Evolutionary conservation across 1,140 invertebrate species (phyloP), one percentile per base, ranked within the genome.

Genomic region (Papilio aristodemus): DNA sequence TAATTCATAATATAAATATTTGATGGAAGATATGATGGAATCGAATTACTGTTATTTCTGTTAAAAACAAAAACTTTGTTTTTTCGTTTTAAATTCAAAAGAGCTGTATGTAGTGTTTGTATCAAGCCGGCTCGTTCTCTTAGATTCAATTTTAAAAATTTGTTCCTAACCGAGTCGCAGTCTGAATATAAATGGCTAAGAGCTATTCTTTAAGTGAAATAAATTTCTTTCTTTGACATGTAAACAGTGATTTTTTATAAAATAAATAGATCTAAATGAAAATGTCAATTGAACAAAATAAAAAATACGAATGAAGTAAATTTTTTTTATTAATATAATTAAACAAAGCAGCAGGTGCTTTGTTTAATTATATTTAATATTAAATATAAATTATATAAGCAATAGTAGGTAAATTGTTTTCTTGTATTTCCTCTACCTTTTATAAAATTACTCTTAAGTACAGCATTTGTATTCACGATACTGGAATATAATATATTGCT

Each of bases 71-170:
- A 39, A 62, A 39, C 11, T n/a, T 19, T 13, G 50, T 46, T 32
- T 50, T 70, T 57, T 58, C 19, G 54, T 58, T 69, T 22, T 58
- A 70, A 78, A 72, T 71, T 19, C 67, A 66, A 73, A 72, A 70
- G 63, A 67, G 74, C 63, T 72, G 46, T 67, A 39, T 50, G 63
- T 46, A 70, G 77, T 76, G 67, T 75, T 72, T 84, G 78, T 86
- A 83, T 83, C 76, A 71, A 76, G 64, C 77, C 73, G 77, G 74
- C 75, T 83, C 75, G 74, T 81, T 79, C 71, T 77, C 69, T 76
- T 74, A 86, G 80, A 86, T 86, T 86, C 83, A 88, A 88, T 86
- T 88, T 86, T 84, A 85, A 88, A 84, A 88, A 88, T 83, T 87
- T 86, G 84, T 80, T 86, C 77, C 84, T 81, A 77, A 74, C 76